Base-by-base conservation (phyloP, 2,888 invertebrate species). In the Odontomyia ornata region DNA sequence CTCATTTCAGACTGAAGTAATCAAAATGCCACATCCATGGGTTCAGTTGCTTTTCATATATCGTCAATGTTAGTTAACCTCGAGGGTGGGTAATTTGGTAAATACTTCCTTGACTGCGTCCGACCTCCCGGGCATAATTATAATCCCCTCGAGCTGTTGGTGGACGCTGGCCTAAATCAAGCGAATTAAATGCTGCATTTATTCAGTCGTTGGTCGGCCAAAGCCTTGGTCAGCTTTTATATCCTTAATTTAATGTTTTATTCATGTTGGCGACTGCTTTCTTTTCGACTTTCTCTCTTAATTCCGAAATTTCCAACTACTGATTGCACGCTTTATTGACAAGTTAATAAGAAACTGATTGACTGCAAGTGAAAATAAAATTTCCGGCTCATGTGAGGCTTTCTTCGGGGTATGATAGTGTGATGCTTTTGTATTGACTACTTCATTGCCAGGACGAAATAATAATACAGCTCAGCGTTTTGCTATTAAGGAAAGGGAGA, bases 341-440 rank as follows among this genome's bases (percentile, higher is more conserved):
- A 80, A 80, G 79, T 80, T 80, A 80, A 80, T 80, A 80, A 80
- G 79, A 80, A 80, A 77, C 80, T 80, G 80, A 80, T 80, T 80
- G 80, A 80, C 80, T 80, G 80, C 79, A 60, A 80, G 80, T 80
- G 80, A 80, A 80, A 80, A 80, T 79, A 79, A 52, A 80, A 80
- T 80, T 80, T 80, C 80, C 80, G 80, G 79, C 36, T 36, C 5
- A 36, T 3, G 36, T 36, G 5, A 3, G 3, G 36, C 36, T 3
- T 36, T 36, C 36, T 36, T 36, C 36, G 36, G 36, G 5, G 9
- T 36, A 43, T 23, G 60, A 25, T 60, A 21, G 60, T 52, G 52
- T 9, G 52, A n/a, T 52, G 18, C 52, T 52, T 52, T 52, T 36
- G 9, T 36, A 36, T 36, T 36, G 36, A 36, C 36, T 36, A 9